Evolutionary conservation across 2,797 vertebrate genomes (phyloP).

Genomic region (Anniella stebbinsi): DNA sequence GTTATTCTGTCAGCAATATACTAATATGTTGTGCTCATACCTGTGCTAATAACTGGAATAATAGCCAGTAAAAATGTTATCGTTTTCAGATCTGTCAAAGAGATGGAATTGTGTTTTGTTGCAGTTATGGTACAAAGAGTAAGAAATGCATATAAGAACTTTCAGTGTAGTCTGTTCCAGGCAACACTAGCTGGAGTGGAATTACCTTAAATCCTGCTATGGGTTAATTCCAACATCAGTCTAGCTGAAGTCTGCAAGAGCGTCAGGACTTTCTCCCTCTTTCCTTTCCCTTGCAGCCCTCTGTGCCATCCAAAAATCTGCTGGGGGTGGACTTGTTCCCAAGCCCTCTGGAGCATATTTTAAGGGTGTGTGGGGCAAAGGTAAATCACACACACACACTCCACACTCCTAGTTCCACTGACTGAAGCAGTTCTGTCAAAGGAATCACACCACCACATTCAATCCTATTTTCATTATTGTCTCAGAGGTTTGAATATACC

Average conservation of each 20-base stretch:
- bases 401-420: no score
- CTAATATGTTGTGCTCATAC: neutral
- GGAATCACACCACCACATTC: no score
- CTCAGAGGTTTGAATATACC: neutral
- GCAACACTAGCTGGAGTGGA: neutral
- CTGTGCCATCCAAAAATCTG: no score
- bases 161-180: neutral
- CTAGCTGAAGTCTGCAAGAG: no score
- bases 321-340: no score
- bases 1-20: accelerated
- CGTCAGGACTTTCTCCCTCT: neutral
- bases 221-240: no score
- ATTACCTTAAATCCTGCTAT: neutral
- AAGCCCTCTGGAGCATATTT: no score
- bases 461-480: neutral
- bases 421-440: no score
- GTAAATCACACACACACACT: no score
- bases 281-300: neutral
- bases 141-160: neutral
- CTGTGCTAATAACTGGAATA: neutral
- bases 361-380: no score
- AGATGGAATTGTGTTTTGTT: neutral
- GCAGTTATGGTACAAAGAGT: neutral
- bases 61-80: neutral
- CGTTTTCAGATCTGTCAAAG: accelerated